Base-by-base conservation (phyloP, 2,888 invertebrate species). In the Cosmia trapezina region DNA sequence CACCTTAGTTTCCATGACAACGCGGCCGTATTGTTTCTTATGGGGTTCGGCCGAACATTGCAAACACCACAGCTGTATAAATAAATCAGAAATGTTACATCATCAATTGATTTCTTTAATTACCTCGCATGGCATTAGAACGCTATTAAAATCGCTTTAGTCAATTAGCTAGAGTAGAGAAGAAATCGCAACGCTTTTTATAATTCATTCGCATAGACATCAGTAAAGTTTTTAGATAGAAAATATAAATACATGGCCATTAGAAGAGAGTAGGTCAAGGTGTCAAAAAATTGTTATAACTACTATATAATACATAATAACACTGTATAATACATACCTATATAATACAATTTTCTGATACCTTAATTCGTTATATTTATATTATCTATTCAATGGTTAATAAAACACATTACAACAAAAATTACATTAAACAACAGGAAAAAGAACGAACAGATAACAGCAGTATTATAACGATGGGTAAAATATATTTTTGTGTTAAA, bases 11-110 rank as follows among this genome's bases (percentile, higher is more conserved):
- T 88, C 90, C 90, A 86, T 89, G 86, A 86, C 87, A 86, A 86
- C 80, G 65, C 80, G 85, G 87, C 83, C 85, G 88, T 93, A 93
- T 93, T 91, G 91, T 93, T 91, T 91, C 91, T 92, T 91, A 91
- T 85, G 88, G 83, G 88, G 86, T 89, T 87, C 89, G 86, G 84
- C 78, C 82, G 84, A 83, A 84, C 89, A 84, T 78, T 84, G 81
- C 75, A 73, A 83, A 84, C 87, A 85, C 85, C 89, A 88, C 76
- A 88, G 89, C 93, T 93, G 91, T 87, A 89, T 90, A 91, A 88
- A 93, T 89, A 93, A 93, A 92, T 81, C 81, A 92, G 69, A 87
- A 87, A 76, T 81, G 54, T 85, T 80, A 80, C 33, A 80, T 71
- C 12, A 79, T 60, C 61, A 79, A 71, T 61, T 70, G 54, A 64